phyloP scores from a whole-genome alignment of 2,797 vertebrate genomes.

The Ptychobarbus kaznakovi region DNA sequence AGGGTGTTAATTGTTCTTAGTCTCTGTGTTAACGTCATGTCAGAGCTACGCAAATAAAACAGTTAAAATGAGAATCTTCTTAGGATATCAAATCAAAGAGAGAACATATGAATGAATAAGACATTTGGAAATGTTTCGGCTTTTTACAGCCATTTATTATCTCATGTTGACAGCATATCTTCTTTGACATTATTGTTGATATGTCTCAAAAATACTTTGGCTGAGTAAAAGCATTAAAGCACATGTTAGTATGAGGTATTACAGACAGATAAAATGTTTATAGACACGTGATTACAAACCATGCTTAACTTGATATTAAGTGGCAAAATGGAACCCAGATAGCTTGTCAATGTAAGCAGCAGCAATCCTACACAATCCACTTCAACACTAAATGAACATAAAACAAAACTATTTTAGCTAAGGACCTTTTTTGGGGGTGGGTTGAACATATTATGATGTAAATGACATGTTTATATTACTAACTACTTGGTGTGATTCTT shows the following conservation, averaged over 20 bases:
- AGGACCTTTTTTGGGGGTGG: not conserved
- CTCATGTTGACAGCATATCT: slow-evolving; percentile 46
- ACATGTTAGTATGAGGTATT: slow-evolving; percentile 66
- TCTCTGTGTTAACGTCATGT: not conserved
- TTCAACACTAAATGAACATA: slow-evolving; percentile 50
- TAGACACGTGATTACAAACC: slow-evolving; percentile 61
- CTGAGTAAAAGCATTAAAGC: slow-evolving; percentile 53
- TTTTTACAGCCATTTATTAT: slow-evolving; percentile 59
- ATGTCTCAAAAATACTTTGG: slow-evolving; percentile 58
- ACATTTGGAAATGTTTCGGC: slow-evolving; percentile 42
- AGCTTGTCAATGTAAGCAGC: slow-evolving; percentile 63
- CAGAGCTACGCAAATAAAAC: not conserved
- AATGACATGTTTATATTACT: slow-evolving; percentile 25
- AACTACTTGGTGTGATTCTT: slow-evolving; percentile 54
- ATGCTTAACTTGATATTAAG: slow-evolving; percentile 61
- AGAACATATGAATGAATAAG: slow-evolving; percentile 25
- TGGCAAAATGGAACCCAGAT: slow-evolving; percentile 61
- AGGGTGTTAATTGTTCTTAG: slow-evolving; percentile 18
- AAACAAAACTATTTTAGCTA: slow-evolving; percentile 47
- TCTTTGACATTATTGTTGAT: slow-evolving; percentile 53
- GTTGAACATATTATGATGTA: slow-evolving; percentile 13
- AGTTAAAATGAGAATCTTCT: not conserved
- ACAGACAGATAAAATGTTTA: slow-evolving; percentile 62
- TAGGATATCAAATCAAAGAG: not conserved
- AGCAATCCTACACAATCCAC: slow-evolving; percentile 62